Base-by-base conservation (phyloP, 2,888 invertebrate species). In the Notodromas monacha region DNA sequence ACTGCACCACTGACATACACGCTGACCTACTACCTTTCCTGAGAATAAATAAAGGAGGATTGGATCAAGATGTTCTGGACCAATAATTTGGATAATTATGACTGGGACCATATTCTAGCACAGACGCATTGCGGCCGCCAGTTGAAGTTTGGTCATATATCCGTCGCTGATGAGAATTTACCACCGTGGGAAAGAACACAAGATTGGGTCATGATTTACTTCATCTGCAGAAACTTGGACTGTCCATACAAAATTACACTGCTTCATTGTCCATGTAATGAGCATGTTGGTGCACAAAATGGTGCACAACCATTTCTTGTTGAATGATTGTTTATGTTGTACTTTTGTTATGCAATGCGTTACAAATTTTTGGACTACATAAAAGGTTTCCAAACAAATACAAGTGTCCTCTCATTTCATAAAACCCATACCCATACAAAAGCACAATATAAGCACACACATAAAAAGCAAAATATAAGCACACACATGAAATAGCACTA, bases 191-290 rank as follows among this genome's bases (percentile, higher is more conserved):
- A 21, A 21, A 21, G 21, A 21, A 8, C n/a, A 8, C 21, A 21
- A 21, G n/a, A 21, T 8, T 21, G 21, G 21, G n/a, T 21, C 21
- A 21, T 21, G 21, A 21, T 21, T 6, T 21, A 8, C n/a, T 21
- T 21, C 21, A 21, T 21, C 21, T 21, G 21, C 21, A 21, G 21
- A 21, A 21, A 21, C 21, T n/a, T n/a, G 21, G 21, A 6, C 8
- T 21, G 21, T 21, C 21, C 6, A 21, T 21, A 21, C 21, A 21
- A 21, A 21, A 21, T 21, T 21, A 21, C 21, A 21, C 21, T 21
- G 21, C 21, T 21, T 21, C 21, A 21, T 21, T n/a, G 21, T 21
- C 21, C 21, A 21, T n/a, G 21, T 21, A n/a, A 21, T 21, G 21
- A 21, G 21, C 21, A n/a, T 21, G 21, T 21, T 21, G 21, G 21